A percentile compares a stretch with the other conserved stretches of the same genome.
Conservation (phyloP, 2,113 vertebrate species). For the Tiliqua scincoides region DNA sequence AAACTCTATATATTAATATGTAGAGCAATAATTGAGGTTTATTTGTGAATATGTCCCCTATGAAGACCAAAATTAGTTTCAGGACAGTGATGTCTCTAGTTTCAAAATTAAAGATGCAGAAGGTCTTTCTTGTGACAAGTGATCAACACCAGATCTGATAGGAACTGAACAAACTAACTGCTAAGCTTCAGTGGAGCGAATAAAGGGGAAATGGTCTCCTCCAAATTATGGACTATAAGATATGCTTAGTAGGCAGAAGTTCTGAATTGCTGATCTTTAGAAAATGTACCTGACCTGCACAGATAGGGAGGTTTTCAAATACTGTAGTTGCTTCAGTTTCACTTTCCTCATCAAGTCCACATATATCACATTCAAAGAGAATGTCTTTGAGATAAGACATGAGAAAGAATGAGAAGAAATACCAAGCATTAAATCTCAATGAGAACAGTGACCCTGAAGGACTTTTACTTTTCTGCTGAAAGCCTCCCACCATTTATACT, state of each 20-base stretch:
- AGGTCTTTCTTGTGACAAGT: slow-evolving; percentile 7
- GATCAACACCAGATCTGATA: slow-evolving; percentile 24
- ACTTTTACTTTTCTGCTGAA: slow-evolving; percentile 15
- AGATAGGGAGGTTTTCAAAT: not conserved
- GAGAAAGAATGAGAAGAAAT: slow-evolving; percentile 32
- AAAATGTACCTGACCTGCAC: not conserved
- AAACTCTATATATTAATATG: not conserved
- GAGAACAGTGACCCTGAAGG: not conserved
- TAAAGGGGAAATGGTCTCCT: slow-evolving; percentile 10
- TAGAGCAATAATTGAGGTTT: not conserved
- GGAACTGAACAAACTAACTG: slow-evolving; percentile 7
- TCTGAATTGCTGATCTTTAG: not conserved
- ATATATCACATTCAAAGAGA: not conserved
- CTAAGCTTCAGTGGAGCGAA: not conserved
- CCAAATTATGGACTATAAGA: slow-evolving; percentile 10
- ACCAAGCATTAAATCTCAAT: not conserved
- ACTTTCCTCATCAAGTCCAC: not conserved
- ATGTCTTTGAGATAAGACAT: not conserved
- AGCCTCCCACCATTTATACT: not conserved
- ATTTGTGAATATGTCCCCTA: not conserved
- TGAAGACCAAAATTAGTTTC: slow-evolving; percentile 11
- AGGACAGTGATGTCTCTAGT: not conserved
- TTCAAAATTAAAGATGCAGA: slow-evolving; percentile 19
- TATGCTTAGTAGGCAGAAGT: slow-evolving; percentile 5
- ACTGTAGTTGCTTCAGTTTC: not conserved